These are phyloP conservation scores for Sinhomidia bicolor DNA, from an alignment of 2,888 invertebrate genomes.

Conservation along the genomic window DNA sequence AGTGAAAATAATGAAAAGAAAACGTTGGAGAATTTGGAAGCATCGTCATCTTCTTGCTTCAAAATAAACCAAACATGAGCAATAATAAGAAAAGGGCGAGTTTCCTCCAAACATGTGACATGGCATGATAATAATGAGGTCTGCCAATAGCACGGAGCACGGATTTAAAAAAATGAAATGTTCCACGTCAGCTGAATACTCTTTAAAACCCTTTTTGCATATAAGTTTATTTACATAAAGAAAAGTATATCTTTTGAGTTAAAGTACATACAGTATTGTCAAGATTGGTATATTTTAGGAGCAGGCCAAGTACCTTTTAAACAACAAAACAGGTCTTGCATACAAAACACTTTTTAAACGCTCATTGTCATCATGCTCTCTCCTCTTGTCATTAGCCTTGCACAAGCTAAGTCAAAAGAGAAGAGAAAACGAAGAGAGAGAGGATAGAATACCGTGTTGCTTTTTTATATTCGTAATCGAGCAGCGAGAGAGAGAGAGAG, in stretches of 20 bases:
- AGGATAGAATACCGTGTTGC: not conserved
- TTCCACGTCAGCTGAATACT: not conserved
- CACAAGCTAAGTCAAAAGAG: no score
- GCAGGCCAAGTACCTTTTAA: not conserved
- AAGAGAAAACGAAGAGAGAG: not conserved
- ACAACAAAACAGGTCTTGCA: conserved; percentile 57
- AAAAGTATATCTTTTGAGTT: not conserved
- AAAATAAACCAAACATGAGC: conserved; percentile 17
- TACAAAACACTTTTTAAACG: conserved; percentile 31
- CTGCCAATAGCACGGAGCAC: not conserved
- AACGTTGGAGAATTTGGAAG: conserved; percentile 36
- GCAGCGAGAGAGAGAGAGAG: no score
- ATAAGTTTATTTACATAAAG: conserved; percentile 2
- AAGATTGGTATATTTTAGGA: not conserved
- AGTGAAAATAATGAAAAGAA: conserved; percentile 33
- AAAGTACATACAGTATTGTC: conserved; percentile 1
- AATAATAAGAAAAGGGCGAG: not conserved
- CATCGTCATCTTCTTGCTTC: conserved; percentile 13
- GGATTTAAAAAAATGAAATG: conserved; percentile 16
- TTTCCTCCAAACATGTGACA: not conserved
- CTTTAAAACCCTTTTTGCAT: conserved; percentile 20
- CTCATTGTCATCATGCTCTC: no score
- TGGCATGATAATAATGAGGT: not conserved
- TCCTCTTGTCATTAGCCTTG: not conserved
- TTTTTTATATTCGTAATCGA: not conserved